A percentile compares a stretch with the other conserved stretches of the same genome.
These are phyloP conservation scores for Corythoichthys haematopterus DNA, from an alignment of 2,113 vertebrate genomes.

Conservation along the genomic window DNA sequence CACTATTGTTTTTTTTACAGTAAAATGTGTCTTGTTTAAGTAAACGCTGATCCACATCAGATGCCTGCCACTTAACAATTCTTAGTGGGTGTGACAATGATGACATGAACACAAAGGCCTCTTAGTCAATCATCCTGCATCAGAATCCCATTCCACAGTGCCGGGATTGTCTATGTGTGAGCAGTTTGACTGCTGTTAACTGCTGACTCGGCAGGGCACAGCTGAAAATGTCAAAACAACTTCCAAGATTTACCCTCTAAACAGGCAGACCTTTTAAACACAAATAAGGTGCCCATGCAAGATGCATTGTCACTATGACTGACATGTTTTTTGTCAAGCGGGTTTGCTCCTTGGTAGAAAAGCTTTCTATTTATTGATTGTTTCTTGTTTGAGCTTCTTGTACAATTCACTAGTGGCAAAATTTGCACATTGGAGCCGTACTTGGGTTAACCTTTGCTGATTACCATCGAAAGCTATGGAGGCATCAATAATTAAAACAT, in stretches of 20 bases:
- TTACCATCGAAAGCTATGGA: no score
- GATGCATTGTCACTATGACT: not conserved
- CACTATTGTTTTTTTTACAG: not conserved
- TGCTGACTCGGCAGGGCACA: slow-evolving; percentile 8
- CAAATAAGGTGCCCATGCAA: not conserved
- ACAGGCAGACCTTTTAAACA: not conserved
- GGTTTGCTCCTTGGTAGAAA: not conserved
- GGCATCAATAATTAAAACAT: no score
- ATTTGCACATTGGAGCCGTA: no score
- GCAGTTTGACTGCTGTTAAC: slow-evolving; percentile 10
- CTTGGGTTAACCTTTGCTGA: no score
- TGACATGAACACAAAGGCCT: not conserved
- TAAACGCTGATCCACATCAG: not conserved
- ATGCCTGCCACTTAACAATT: slow-evolving; percentile 9
- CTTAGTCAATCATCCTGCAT: slow-evolving; percentile 13
- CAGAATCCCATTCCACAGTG: slow-evolving; percentile 1
- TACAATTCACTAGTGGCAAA: not conserved
- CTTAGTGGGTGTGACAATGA: not conserved
- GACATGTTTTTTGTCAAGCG: not conserved
- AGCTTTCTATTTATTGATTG: not conserved
- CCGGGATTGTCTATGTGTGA: slow-evolving; percentile 7
- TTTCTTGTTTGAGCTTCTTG: not conserved
- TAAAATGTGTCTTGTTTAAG: not conserved
- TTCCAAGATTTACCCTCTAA: slow-evolving; percentile 18
- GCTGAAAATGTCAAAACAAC: slow-evolving; percentile 13